These are phyloP conservation scores for Drosophila meridiana DNA, from an alignment of 2,888 invertebrate species.

Conservation along the genomic window DNA sequence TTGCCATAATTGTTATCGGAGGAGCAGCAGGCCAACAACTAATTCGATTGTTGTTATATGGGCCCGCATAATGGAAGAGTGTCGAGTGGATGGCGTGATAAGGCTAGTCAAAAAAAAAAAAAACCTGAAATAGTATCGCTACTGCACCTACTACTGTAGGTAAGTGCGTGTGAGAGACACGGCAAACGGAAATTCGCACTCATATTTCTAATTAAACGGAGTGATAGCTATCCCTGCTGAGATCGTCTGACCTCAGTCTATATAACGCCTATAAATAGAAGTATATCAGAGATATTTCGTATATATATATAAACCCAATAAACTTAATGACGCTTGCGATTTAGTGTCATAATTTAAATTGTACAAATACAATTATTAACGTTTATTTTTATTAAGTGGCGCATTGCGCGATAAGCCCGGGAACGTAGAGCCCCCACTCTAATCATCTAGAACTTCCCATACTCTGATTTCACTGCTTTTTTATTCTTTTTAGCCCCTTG, in stretches of 20 bases:
- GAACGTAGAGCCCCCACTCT: neutral
- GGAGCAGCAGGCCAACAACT: constrained; percentile 51
- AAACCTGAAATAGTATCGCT: neutral
- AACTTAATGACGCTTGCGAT: constrained; percentile 41
- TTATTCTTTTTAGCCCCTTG: constrained; percentile 13
- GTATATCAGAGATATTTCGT: constrained; percentile 9
- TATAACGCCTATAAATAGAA: constrained; percentile 31
- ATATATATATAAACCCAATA: constrained; percentile 9
- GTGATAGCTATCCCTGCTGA: constrained; percentile 20
- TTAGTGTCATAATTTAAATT: constrained; percentile 77
- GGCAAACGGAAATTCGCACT: constrained; percentile 60
- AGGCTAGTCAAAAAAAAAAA: constrained; percentile 21
- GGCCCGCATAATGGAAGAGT: constrained; percentile 19
- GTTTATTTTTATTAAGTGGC: constrained; percentile 79
- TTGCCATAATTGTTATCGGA: constrained; percentile 69
- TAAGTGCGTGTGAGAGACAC: constrained; percentile 1
- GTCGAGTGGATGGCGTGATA: constrained; percentile 57
- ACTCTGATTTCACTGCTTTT: neutral
- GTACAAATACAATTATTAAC: constrained; percentile 79
- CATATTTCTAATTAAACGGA: constrained; percentile 32
- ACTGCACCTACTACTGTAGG: neutral
- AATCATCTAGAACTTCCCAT: neutral
- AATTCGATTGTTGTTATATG: constrained; percentile 58
- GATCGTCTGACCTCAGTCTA: constrained; percentile 45
- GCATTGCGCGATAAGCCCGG: constrained; percentile 62